Conservation (phyloP, 1,140 invertebrate species). For the Formica selysi region DNA sequence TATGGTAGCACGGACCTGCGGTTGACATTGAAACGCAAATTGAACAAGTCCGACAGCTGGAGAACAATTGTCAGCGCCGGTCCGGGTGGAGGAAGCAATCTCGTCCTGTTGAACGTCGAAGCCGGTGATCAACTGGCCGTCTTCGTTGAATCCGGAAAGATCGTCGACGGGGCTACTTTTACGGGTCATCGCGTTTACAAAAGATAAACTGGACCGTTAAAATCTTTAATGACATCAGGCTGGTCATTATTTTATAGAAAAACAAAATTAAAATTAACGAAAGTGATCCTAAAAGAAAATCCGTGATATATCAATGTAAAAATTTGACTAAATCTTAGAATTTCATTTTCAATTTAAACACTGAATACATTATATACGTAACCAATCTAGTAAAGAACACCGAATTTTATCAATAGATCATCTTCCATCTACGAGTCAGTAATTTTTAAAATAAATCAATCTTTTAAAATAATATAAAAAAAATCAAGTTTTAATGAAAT, state of each 20-base stretch:
- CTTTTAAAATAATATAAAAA: not conserved
- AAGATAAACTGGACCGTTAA: constrained; percentile 21
- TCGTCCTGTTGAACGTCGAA: constrained; percentile 82
- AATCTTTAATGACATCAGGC: not conserved
- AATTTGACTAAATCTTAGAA: not conserved
- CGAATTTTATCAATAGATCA: not conserved
- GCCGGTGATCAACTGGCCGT: constrained; percentile 84
- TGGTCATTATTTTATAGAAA: not conserved
- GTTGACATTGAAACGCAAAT: constrained; percentile 83
- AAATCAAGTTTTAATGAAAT: not conserved
- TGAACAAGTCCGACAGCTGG: constrained; percentile 82
- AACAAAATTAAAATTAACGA: not conserved
- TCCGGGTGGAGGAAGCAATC: constrained; percentile 82
- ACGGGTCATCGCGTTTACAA: constrained; percentile 82
- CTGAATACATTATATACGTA: not conserved
- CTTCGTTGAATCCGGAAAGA: constrained; percentile 82
- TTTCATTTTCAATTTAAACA: not conserved
- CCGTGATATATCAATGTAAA: not conserved
- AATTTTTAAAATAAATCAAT: not conserved
- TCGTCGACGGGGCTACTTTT: constrained; percentile 82
- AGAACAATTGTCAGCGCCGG: constrained; percentile 77
- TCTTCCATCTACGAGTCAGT: not conserved
- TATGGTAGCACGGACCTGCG: constrained; percentile 81
- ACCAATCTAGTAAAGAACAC: not conserved
- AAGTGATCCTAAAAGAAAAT: not conserved